phyloP scores from a whole-genome alignment of 2,113 vertebrate species.

The Vimba vimba region DNA sequence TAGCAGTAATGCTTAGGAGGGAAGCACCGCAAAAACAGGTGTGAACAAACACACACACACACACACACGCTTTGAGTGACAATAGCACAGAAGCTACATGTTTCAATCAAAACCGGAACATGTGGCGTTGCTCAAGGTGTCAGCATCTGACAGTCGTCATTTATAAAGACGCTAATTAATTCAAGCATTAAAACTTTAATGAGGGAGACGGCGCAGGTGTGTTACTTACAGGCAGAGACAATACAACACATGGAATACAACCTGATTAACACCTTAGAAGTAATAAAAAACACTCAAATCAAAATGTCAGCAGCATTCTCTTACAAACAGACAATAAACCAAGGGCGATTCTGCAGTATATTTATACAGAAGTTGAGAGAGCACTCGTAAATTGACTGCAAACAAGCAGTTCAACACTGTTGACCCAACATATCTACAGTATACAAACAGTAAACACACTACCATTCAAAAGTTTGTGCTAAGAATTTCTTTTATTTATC shows the following conservation, averaged over 20 bases:
- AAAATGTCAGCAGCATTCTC: slow-evolving; percentile 18
- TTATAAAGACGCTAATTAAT: slow-evolving; percentile 49
- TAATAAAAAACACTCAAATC: not conserved
- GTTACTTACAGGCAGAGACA: slow-evolving; percentile 30
- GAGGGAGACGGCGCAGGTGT: slow-evolving; percentile 43
- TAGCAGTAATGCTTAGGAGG: not conserved
- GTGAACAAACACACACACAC: slow-evolving; percentile 3
- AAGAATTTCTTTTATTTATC: not conserved
- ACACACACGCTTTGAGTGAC: slow-evolving; percentile 9
- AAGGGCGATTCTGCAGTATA: not conserved
- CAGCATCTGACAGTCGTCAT: slow-evolving; percentile 34
- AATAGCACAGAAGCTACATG: slow-evolving; percentile 35
- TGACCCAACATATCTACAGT: not conserved
- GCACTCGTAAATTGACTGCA: not conserved
- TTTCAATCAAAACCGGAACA: slow-evolving; percentile 43
- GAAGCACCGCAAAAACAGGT: not conserved
- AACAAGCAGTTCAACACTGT: not conserved
- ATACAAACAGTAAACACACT: not conserved
- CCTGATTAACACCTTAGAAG: slow-evolving; percentile 1
- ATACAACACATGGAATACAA: slow-evolving; percentile 16
- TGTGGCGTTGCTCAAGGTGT: slow-evolving; percentile 47
- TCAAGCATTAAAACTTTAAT: slow-evolving; percentile 43
- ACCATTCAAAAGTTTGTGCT: not conserved
- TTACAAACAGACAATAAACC: slow-evolving; percentile 14
- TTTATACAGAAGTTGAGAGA: not conserved